phyloP scores from a whole-genome alignment of 2,888 invertebrate species.

The Chironomus riparius region DNA sequence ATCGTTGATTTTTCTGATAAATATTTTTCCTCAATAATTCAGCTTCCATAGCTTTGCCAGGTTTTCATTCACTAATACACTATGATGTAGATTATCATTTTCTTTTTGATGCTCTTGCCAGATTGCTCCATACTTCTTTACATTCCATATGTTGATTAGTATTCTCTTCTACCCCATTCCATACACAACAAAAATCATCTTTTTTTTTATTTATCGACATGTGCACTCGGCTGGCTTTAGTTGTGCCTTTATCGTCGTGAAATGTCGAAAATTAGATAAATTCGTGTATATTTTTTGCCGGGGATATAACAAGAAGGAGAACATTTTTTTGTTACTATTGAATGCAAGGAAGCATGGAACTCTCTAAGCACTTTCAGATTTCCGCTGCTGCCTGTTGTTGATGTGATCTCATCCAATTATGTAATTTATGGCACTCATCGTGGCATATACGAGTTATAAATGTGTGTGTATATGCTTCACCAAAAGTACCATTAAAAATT shows the following conservation, averaged over 20 bases:
- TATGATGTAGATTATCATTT: no score
- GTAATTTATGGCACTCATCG: neutral
- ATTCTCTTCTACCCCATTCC: neutral
- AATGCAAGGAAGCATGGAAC: conserved; percentile 47
- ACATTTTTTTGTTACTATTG: conserved; percentile 39
- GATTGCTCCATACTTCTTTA: conserved; percentile 46
- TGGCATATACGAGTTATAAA: neutral
- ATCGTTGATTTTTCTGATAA: neutral
- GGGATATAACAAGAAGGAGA: no score
- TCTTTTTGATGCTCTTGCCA: conserved; percentile 33
- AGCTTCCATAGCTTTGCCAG: no score
- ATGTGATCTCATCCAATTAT: neutral
- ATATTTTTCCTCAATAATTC: no score
- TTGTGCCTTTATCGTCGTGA: neutral
- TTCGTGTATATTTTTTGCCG: no score
- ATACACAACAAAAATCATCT: no score
- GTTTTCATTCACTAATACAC: no score
- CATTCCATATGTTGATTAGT: conserved; percentile 42
- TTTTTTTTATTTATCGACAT: no score
- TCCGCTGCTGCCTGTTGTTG: neutral
- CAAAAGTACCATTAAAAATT: conserved; percentile 13
- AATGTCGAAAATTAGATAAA: neutral
- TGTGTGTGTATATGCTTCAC: neutral
- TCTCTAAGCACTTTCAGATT: conserved; percentile 33
- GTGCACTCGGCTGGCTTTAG: no score